These are phyloP conservation scores for Papilio gigon DNA, from an alignment of 2,888 invertebrate genomes.

Conservation along the genomic window DNA sequence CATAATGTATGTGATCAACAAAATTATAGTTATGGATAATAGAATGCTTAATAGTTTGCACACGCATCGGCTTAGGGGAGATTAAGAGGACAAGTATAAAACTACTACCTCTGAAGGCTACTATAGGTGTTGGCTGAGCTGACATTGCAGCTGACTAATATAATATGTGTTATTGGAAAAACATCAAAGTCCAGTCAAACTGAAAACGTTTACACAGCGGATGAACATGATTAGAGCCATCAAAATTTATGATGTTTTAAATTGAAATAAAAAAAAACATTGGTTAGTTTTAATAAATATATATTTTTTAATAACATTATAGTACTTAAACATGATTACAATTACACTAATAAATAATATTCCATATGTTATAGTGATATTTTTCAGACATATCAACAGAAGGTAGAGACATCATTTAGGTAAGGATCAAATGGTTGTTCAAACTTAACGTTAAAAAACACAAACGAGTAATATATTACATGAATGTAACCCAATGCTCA, in stretches of 20 bases:
- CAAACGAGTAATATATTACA: no score
- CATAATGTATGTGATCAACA: neutral
- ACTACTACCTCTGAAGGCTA: no score
- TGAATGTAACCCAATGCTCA: no score
- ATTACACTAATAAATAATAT: neutral
- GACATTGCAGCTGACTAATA: no score
- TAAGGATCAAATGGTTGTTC: no score
- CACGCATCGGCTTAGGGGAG: neutral
- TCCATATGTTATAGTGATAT: neutral
- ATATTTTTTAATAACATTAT: slow-evolving; percentile 24
- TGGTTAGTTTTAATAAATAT: slow-evolving; percentile 11
- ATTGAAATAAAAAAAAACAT: neutral
- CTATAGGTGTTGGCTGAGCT: no score
- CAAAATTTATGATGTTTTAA: no score
- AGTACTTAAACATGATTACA: slow-evolving; percentile 16
- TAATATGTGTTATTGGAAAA: no score
- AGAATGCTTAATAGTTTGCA: neutral
- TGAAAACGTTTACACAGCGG: no score
- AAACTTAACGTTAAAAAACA: no score
- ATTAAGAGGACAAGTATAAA: neutral
- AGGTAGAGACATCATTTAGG: neutral
- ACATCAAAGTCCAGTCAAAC: no score
- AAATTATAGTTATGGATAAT: neutral
- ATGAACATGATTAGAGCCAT: no score
- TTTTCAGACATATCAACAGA: neutral